Evolutionary conservation across 2,797 vertebrate species (phyloP), one percentile per base, ranked within the genome.

Genomic region (Octomys mimax): DNA sequence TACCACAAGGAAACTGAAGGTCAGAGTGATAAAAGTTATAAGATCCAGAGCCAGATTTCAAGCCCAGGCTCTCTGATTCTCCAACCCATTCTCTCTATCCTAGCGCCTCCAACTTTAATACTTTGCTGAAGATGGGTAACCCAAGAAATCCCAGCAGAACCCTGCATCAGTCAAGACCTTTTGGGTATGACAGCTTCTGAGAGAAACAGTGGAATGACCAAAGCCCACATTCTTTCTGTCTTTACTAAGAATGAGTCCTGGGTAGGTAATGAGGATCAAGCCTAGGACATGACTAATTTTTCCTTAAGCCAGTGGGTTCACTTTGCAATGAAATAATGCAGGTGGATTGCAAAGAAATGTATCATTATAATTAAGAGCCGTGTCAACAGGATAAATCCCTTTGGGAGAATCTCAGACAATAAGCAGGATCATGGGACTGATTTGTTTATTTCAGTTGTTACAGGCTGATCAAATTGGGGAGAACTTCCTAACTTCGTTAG

Each of bases 371-470:
- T 49, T 89, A 71, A 73, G 46, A 97, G 49, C n/a, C 21, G 49
- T 91, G 52, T 93, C 87, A 82, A 68, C 95, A 96, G 70, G 70
- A 79, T 42, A n/a, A 61, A 90, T 85, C 64, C 64, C 96, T 6
- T 70, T 80, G 95, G 77, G 96, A 92, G 3, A 0, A 78, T 54
- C 61, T 2, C 54, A 0, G 87, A 83, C 92, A 96, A 52, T 39
- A 64, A 54, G 10, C 64, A 96, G 62, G 91, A 83, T 92, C 96
- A 81, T 70, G 96, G 94, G 96, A 96, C 21, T 24, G 42, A 91
- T 49, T 21, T 96, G 97, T 96, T 98, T 36, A 61, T 92, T 36
- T 84, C 39, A 0, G 2, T 95, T 95, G 92, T 95, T 96, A 93
- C 6, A 87, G 57, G 68, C 18, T 24, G 54, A 79, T 91, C 79